phyloP scores from a whole-genome alignment of 2,797 vertebrate genomes.

The Geotria australis region DNA sequence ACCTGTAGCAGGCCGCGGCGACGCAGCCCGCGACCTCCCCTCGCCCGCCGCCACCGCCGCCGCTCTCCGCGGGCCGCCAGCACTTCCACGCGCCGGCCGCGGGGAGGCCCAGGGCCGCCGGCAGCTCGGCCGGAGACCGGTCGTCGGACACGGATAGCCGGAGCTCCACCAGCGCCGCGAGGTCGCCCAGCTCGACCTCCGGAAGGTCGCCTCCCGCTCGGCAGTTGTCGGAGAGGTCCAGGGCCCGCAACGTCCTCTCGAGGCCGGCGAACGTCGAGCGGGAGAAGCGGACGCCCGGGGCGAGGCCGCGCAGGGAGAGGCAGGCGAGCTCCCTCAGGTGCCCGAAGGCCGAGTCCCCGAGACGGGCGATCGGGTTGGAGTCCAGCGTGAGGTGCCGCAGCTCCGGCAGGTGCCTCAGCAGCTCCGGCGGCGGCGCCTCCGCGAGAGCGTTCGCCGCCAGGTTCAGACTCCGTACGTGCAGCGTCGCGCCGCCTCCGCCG shows the following conservation, averaged over 20 bases:
- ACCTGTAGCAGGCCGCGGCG: too few relatives aligned
- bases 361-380: constrained; percentile 24
- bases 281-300: constrained; percentile 17
- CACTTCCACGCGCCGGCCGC: not conserved
- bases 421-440: constrained; percentile 12
- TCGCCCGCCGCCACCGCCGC: too few relatives aligned
- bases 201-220: constrained; percentile 19
- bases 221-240: constrained; percentile 53
- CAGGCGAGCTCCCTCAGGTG: constrained; percentile 38
- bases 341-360: constrained; percentile 23
- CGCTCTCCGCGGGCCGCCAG: too few relatives aligned
- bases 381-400: constrained; percentile 57
- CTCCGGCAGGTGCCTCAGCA: constrained; percentile 19
- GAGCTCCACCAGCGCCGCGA: constrained; percentile 52
- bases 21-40: too few relatives aligned
- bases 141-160: constrained; percentile 31
- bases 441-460: constrained; percentile 38
- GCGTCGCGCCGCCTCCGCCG: constrained; percentile 4
- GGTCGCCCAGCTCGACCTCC: constrained; percentile 23
- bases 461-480: constrained; percentile 44
- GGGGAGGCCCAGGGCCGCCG: constrained; percentile 5
- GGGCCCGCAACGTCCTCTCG: constrained; percentile 27
- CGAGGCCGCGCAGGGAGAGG: constrained; percentile 36
- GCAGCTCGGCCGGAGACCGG: constrained; percentile 5
- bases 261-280: constrained; percentile 31